Evolutionary conservation across 1,140 invertebrate genomes (phyloP).

Genomic region (Ips typographus): DNA sequence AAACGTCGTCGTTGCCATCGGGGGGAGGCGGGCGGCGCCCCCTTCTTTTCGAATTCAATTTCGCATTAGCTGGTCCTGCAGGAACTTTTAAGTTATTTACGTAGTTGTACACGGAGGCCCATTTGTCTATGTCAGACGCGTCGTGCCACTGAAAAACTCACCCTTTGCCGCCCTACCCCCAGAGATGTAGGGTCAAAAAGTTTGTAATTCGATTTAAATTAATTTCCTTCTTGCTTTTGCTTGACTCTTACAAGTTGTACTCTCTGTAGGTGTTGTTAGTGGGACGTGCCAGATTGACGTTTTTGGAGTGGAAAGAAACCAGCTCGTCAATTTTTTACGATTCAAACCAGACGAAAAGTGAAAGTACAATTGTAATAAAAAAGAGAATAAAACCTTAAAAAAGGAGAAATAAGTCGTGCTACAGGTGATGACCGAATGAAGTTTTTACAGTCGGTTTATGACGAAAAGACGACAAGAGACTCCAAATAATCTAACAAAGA

Average conservation of each 20-base stretch:
- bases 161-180: not conserved
- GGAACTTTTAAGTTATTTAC: constrained; percentile 20
- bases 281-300: not conserved
- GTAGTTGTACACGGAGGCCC: constrained; percentile 13
- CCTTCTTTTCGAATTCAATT: constrained; percentile 14
- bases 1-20: not conserved
- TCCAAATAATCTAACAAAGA: too few relatives aligned
- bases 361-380: constrained; percentile 19
- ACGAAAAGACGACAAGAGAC: too few relatives aligned
- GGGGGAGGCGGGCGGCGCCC: not conserved
- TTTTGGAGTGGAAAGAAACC: not conserved
- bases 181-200: not conserved
- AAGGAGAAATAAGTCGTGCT: constrained; percentile 21
- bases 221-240: constrained; percentile 6
- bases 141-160: constrained; percentile 15
- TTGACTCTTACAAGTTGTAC: not conserved
- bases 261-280: not conserved
- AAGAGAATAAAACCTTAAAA: constrained; percentile 10
- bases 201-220: constrained; percentile 17
- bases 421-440: constrained; percentile 15
- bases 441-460: constrained; percentile 12
- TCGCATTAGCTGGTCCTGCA: constrained; percentile 7
- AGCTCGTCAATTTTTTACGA: constrained; percentile 15
- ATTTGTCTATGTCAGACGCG: constrained; percentile 19
- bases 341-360: not conserved